Base-by-base conservation (phyloP, 2,797 vertebrate species). In the Neosilurus hyrtlii region DNA sequence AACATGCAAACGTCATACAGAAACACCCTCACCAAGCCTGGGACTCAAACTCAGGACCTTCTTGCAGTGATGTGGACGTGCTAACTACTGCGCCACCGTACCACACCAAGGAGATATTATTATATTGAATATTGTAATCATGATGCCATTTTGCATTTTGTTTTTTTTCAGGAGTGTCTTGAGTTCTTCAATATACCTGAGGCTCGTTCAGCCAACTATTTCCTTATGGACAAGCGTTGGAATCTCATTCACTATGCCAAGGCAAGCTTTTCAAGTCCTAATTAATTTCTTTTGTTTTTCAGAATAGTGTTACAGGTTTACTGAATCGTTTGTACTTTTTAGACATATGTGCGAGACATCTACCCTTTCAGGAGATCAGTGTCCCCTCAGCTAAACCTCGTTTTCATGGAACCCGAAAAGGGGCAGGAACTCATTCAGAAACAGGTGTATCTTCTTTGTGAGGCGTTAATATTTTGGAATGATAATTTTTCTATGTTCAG, bases 351-450 rank as follows among this genome's bases (percentile, higher is more conserved):
- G 63, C 95, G 97, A 85, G 98, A 99, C 85, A 99, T 99, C 91
- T 99, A 99, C 88, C 98, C 98, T 9, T 99, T 99, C 90, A 93
- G 98, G 83, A 95, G 98, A 87, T 99, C 98, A 0, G 98, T 99
- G 5, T 99, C 98, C 68, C 98, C 98, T 0, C 98, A 99, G 92
- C 95, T 99, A 87, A 99, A 99, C 90, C 93, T 99, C 63, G 97
- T 99, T 56, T 96, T 98, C 88, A 99, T 99, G 97, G 93, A 96
- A 83, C 98, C 98, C 0, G 97, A 99, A 85, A 99, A 97, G 88
- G 98, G 98, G n/a, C 97, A 97, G 90, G 97, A 99, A 86, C 96
- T 99, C 51, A 99, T 99, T 92, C 97, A 99, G 91, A 99, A 99
- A 88, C 98, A 99, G 96, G 98, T 98, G 18, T 10, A 54, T 12